Conservation (phyloP, 1,140 invertebrate genomes). For the Teleogryllus occipitalis region DNA sequence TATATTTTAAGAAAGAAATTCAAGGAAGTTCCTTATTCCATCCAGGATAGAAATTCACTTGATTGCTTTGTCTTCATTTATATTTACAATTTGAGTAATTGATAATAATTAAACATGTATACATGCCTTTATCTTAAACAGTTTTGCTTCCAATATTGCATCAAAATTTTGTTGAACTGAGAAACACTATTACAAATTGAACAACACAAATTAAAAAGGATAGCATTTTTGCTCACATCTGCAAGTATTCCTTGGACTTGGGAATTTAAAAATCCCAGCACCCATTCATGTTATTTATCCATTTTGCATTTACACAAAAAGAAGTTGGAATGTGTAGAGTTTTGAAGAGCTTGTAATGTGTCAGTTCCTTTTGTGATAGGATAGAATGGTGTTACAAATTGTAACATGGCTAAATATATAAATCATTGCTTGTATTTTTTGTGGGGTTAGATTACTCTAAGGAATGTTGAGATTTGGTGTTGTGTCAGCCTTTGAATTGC, state of each 20-base stretch:
- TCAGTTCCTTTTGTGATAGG: neutral
- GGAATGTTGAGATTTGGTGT: neutral
- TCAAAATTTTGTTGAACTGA: too few relatives aligned
- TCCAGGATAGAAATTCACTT: neutral
- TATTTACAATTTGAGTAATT: too few relatives aligned
- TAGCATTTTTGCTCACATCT: neutral
- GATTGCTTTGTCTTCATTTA: neutral
- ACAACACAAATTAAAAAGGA: too few relatives aligned
- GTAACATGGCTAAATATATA: neutral
- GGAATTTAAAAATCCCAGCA: neutral
- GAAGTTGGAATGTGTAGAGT: neutral
- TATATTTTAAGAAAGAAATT: neutral
- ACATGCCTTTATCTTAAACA: too few relatives aligned
- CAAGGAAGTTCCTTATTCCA: neutral
- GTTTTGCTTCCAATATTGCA: too few relatives aligned
- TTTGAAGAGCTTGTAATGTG: neutral
- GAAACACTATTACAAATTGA: too few relatives aligned
- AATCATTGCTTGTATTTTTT: neutral
- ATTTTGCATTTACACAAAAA: neutral
- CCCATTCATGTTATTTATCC: neutral
- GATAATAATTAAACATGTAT: too few relatives aligned
- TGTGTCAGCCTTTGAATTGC: neutral
- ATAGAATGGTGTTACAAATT: neutral
- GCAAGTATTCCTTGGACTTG: neutral
- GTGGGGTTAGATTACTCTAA: neutral